Evolutionary conservation across 64 coral and sea anemone species (phyloP).

Genomic region (Montipora capricornis): DNA sequence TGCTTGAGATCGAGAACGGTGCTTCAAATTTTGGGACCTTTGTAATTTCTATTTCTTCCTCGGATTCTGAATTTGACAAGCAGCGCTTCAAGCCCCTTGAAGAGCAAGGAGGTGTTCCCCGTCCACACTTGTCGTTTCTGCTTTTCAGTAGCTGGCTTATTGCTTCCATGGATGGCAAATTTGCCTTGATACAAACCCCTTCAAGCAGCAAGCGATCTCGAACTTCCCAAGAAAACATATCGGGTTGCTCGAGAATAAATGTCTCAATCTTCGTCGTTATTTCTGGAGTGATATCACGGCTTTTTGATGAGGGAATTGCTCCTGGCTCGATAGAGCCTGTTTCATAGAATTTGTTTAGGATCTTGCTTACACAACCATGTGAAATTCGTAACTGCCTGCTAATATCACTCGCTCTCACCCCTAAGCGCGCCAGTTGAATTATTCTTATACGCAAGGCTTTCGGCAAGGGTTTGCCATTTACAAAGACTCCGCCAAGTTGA

Average conservation of each 20-base stretch:
- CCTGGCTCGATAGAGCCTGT: slow-evolving; percentile 93
- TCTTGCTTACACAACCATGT: slow-evolving; percentile 96
- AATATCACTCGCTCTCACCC: slow-evolving; percentile 90
- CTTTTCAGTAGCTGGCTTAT: slow-evolving; percentile 87
- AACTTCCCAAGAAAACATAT: slow-evolving; percentile 93
- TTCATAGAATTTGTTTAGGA: slow-evolving; percentile 93
- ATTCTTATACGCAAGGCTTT: slow-evolving; percentile 84
- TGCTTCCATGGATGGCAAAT: slow-evolving; percentile 85
- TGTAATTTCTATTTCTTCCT: slow-evolving; percentile 32
- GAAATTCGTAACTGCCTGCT: slow-evolving; percentile 92
- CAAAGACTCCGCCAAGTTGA: slow-evolving; percentile 91
- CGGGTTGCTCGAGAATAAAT: slow-evolving; percentile 77
- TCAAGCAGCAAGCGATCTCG: slow-evolving; percentile 83
- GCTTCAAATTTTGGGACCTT: slow-evolving; percentile 50
- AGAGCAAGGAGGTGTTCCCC: background rate
- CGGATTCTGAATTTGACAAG: slow-evolving; percentile 29
- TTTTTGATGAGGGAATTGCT: slow-evolving; percentile 75
- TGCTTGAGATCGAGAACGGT: slow-evolving; percentile 89
- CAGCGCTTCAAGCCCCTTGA: slow-evolving; percentile 8
- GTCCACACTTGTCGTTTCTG: slow-evolving; percentile 44
- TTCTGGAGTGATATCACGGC: slow-evolving; percentile 83
- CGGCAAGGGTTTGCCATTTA: slow-evolving; percentile 90
- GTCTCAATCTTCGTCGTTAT: slow-evolving; percentile 79
- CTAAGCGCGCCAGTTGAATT: slow-evolving; percentile 87
- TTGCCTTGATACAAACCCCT: slow-evolving; percentile 77